phyloP scores from a whole-genome alignment of 2,113 vertebrate genomes.

The Mustelus asterias region DNA sequence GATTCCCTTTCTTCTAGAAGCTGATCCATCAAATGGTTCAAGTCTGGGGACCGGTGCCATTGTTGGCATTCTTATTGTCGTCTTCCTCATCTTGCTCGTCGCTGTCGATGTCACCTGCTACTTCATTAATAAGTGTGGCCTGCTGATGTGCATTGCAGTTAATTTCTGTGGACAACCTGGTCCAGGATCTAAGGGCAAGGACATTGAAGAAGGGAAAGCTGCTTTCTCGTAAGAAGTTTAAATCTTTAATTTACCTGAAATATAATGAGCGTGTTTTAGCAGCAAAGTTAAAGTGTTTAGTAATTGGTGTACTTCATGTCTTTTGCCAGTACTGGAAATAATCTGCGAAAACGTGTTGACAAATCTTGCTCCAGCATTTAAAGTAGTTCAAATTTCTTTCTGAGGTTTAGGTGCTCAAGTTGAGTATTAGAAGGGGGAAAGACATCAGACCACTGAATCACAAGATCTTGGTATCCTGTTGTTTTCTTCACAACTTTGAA shows the following conservation, averaged over 20 bases:
- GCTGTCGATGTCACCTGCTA: slow-evolving; percentile 91
- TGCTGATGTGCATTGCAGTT: slow-evolving; percentile 95
- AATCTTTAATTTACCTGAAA: neutral
- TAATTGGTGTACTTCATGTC: no score
- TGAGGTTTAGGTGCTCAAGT: neutral
- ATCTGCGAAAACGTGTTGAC: neutral
- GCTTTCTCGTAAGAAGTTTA: slow-evolving; percentile 82
- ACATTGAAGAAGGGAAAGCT: slow-evolving; percentile 86
- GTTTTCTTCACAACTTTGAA: neutral
- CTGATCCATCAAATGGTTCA: slow-evolving; percentile 56
- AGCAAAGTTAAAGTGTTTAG: neutral
- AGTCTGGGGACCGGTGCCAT: slow-evolving; percentile 80
- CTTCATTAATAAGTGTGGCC: slow-evolving; percentile 95
- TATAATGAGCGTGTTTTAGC: neutral
- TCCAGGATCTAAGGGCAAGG: slow-evolving; percentile 80
- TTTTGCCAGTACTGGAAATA: neutral
- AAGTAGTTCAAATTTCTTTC: neutral
- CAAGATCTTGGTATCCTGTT: neutral
- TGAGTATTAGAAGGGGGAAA: neutral
- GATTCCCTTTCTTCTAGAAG: slow-evolving; percentile 47
- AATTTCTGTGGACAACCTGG: slow-evolving; percentile 87
- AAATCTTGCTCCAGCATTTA: neutral
- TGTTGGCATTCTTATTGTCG: slow-evolving; percentile 84
- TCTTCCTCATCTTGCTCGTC: slow-evolving; percentile 83
- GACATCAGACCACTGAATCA: neutral